Base-by-base conservation (phyloP, 2,888 invertebrate species). In the Dynastes grantii region DNA sequence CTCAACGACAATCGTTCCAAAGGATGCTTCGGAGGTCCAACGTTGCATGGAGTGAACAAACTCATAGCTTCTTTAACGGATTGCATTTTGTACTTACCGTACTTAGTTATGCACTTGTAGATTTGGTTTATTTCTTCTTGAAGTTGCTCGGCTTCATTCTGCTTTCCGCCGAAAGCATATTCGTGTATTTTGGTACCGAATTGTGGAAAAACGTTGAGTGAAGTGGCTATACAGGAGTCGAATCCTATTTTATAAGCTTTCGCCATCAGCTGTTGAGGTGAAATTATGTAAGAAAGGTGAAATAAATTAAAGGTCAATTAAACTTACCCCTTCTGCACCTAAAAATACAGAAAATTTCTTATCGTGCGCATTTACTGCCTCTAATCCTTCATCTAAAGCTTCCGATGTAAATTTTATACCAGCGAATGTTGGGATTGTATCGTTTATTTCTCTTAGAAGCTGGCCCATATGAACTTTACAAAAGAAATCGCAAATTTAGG, bases 351-450 rank as follows among this genome's bases (percentile, higher is more conserved):
- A 89, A 85, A 90, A 92, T 81, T 88, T 90, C 2, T 90, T 89
- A 78, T 90, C 89, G 49, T 91, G 86, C 0, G 90, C 90, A 76
- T 90, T 88, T 3, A 93, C 82, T 1, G 93, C 93, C 83, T 91
- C 91, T 0, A 91, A 89, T 0, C 92, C 94, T 86, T 95, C 94
- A 76, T 92, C 92, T 70, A 96, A 89, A 85, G 94, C 92, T 61
- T 91, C 92, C 9, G 94, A 93, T 0, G 96, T 96, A 85, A 94
- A 96, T 87, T 97, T 97, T 13, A 96, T 90, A 1, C 97, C 97
- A 79, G 91, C 91, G 85, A 97, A 94, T 73, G 93, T 95, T 0
- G 95, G 93, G 65, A 97, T 92, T 78, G 90, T 87, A 2, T 89
- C 89, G 0, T 91, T 91, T 0, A 94, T 93, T 27, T 91, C 90